These are phyloP conservation scores for Yponomeuta malinellus DNA, from an alignment of 2,888 invertebrate species.

Conservation along the genomic window DNA sequence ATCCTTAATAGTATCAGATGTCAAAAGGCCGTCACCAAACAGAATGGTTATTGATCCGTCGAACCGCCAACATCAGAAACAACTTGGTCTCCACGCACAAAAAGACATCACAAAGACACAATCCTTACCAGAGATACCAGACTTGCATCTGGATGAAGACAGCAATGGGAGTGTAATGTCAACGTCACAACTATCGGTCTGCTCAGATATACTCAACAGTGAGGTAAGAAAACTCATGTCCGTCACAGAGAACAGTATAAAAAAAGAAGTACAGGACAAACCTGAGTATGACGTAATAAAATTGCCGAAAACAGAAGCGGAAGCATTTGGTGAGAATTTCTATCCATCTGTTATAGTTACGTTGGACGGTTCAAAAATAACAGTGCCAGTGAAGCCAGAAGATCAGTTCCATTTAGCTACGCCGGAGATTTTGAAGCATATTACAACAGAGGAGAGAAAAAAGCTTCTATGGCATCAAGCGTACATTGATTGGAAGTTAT, in stretches of 20 bases:
- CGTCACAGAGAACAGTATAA: not conserved
- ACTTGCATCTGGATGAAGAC: not conserved
- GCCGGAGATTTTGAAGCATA: conserved; percentile 30
- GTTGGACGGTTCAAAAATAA: conserved; percentile 28
- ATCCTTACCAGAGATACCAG: not conserved
- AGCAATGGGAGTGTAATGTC: conserved; percentile 1
- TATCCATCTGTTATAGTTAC: conserved; percentile 25
- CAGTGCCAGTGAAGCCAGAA: conserved; percentile 33
- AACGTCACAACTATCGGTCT: not conserved
- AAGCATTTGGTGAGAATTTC: conserved; percentile 21
- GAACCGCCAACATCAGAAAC: conserved; percentile 11
- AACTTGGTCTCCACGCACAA: not conserved
- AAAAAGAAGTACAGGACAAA: not conserved
- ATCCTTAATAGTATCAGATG: conserved; percentile 45
- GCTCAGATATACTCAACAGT: not conserved
- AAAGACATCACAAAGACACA: not conserved
- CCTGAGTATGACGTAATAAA: not conserved
- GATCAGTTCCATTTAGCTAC: conserved; percentile 43
- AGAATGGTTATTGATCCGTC: conserved; percentile 35
- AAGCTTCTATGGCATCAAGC: conserved; percentile 45
- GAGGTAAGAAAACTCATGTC: not conserved
- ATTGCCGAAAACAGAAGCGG: not conserved
- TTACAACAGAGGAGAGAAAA: conserved; percentile 25
- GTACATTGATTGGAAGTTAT: conserved; percentile 42
- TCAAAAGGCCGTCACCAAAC: conserved; percentile 22